Base-by-base conservation (phyloP, 2,797 vertebrate genomes). In the Pachyuromys duprasi region DNA sequence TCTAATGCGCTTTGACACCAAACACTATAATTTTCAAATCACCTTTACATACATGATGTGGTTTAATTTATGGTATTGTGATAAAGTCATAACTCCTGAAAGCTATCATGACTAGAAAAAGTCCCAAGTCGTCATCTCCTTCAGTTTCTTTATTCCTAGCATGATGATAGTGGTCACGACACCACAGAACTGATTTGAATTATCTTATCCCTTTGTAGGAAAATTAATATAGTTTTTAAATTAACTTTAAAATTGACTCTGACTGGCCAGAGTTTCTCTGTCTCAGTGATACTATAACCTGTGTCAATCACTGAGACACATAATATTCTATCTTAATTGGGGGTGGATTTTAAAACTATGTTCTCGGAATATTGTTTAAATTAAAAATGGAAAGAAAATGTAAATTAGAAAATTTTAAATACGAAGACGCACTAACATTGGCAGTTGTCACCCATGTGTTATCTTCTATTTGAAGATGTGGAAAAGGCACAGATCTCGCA, bases 191-290 rank as follows among this genome's bases (percentile, higher is more conserved):
- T 95, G 69, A 95, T 86, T 95, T 93, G 87, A 93, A 76, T 95
- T 90, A 93, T 95, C 93, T 95, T 79, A 76, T 93, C 33, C 70
- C 62, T 93, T 97, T 90, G 33, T 86, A 92, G 39, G 65, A 96
- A 95, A 94, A 95, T 95, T 96, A 95, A 97, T 93, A 96, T 95
- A 72, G 91, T 94, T 97, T 97, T 92, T 0, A 95, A 96, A 97
- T 97, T 96, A 97, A 96, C 95, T 96, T 97, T 92, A 92, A 97
- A 97, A 96, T 96, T 95, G 96, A 95, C 93, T 98, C 96, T 92
- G 87, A 95, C 74, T 63, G 96, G 83, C 36, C 84, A 92, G 36
- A 31, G n/a, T 91, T 97, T 95, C 70, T 97, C 92, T 79, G 28
- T 75, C 91, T 97, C 49, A 63, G 95, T 91, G 92, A 95, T 96